Evolutionary conservation across 2,113 vertebrate genomes (phyloP).

Genomic region (Myrmophylax atrothorax): DNA sequence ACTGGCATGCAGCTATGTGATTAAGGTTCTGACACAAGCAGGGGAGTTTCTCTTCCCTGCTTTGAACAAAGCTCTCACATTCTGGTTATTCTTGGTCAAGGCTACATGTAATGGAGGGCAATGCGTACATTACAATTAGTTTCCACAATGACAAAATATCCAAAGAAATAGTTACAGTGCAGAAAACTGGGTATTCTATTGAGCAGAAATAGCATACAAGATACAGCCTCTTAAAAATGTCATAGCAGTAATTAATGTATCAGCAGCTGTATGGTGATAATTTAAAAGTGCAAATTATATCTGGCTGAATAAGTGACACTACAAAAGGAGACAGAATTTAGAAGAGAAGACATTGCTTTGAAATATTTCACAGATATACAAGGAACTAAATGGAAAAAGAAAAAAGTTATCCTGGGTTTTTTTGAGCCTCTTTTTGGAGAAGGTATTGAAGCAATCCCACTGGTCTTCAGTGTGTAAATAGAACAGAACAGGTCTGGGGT

Average conservation of each 20-base stretch:
- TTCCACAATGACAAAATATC: not conserved
- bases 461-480: not conserved
- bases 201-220: not conserved
- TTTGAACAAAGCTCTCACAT: not conserved
- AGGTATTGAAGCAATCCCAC: not conserved
- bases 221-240: conserved; percentile 7
- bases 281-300: not conserved
- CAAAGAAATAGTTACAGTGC: not conserved
- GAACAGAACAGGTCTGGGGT: not conserved
- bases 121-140: not conserved
- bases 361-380: not conserved
- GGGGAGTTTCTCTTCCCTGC: not conserved
- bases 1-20: not conserved
- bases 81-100: not conserved
- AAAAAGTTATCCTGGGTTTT: not conserved
- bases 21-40: not conserved
- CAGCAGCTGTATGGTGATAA: not conserved
- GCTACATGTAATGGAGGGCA: not conserved
- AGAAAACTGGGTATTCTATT: not conserved
- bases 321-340: not conserved
- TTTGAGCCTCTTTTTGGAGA: not conserved
- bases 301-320: not conserved
- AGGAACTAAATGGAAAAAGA: not conserved
- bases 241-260: not conserved
- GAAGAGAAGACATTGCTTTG: not conserved